A percentile compares a stretch with the other conserved stretches of the same genome.
phyloP scores from a whole-genome alignment of 2,797 vertebrate genomes.

The Myotis vivesi region DNA sequence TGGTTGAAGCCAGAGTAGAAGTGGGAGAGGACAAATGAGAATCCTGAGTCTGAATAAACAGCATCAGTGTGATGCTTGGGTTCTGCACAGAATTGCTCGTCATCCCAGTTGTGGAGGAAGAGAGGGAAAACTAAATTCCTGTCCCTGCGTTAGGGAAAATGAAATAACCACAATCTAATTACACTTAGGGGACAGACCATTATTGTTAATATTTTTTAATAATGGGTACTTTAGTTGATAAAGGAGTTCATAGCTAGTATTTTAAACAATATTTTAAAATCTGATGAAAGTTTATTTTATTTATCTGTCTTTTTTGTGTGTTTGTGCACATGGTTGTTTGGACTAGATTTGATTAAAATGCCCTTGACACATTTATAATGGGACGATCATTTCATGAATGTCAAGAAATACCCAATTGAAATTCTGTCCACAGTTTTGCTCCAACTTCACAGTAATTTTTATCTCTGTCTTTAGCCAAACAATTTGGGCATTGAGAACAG shows the following conservation, averaged over 20 bases:
- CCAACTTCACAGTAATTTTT: neutral
- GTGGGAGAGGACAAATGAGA: neutral
- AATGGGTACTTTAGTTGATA: neutral
- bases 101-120: neutral
- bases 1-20: neutral
- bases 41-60: neutral
- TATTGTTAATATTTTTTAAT: neutral
- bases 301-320: neutral
- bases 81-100: neutral
- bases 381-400: neutral
- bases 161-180: neutral
- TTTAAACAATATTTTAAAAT: neutral
- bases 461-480: neutral
- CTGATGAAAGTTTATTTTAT: neutral
- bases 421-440: neutral
- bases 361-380: neutral
- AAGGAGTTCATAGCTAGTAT: neutral
- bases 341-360: neutral
- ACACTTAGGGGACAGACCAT: neutral
- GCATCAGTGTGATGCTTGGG: neutral
- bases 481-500: neutral
- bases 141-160: neutral
- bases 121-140: neutral
- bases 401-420: neutral
- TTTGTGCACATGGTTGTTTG: too few species aligned